Base-by-base conservation (phyloP, 2,113 vertebrate genomes). In the Odobenus rosmarus region DNA sequence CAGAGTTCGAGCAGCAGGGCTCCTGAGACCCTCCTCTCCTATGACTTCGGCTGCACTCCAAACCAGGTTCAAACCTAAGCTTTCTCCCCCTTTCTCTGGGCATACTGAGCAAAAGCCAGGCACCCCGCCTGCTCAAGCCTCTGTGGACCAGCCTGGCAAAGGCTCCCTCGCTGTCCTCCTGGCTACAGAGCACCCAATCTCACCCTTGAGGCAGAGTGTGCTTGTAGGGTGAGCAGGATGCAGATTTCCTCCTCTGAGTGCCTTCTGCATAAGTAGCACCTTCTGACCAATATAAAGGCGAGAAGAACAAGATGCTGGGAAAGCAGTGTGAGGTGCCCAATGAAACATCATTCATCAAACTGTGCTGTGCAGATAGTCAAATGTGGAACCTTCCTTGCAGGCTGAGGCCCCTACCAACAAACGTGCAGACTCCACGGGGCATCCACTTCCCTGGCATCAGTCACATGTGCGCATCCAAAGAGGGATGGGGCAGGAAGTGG, bases 71-170 rank as follows among this genome's bases (percentile, higher is more conserved):
- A 59, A 42, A 33, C 0, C 28, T 59, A 15, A 62, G 36, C 33
- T 11, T 46, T 36, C 24, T 26, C 5, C 57, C 16, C 9, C 19
- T 42, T 57, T 71, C n/a, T 61, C 51, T 0, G 4, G 62, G 42
- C 42, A 51, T 13, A 64, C 51, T 23, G 51, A 39, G 24, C 61
- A n/a, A 39, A 81, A 92, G 69, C 10, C 72, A 61, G 39, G 14
- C n/a, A 10, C 26, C 36, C 13, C 11, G 23, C 28, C 51, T 21
- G 4, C 23, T 39, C 18, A 1, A 59, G 13, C 67, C 62, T 88
- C 67, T 2, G 7, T 49, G 36, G 33, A 10, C 33, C 0, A 0
- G 49, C 55, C 3, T 1, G 0, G 33, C 26, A 2, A 15, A 8
- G 15, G 5, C 42, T 16, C 19, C 19, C 3, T 42, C 0, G 0